These are phyloP conservation scores for Lasioglossum albipes DNA, from an alignment of 1,140 invertebrate species.

Conservation along the genomic window DNA sequence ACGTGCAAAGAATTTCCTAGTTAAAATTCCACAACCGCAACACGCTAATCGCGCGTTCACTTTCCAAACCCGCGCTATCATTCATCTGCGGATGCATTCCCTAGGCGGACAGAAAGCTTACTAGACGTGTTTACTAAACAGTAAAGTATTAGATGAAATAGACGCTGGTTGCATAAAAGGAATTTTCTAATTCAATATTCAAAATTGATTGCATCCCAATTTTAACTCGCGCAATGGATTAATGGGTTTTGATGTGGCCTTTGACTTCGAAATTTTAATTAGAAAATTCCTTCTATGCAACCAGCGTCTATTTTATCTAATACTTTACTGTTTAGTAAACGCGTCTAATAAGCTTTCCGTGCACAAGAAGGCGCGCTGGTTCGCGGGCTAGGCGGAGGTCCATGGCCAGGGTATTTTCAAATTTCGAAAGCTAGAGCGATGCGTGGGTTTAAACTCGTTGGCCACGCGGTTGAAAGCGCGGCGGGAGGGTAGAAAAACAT, in stretches of 20 bases:
- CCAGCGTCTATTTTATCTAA: not conserved
- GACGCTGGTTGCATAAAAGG: not conserved
- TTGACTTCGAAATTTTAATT: not conserved
- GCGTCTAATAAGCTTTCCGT: not conserved
- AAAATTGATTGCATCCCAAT: not conserved
- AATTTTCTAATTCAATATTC: not conserved
- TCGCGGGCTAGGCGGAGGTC: too few relatives aligned
- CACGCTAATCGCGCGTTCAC: not conserved
- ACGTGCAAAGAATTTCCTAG: not conserved
- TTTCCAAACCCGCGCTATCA: not conserved
- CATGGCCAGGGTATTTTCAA: too few relatives aligned
- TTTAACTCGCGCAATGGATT: too few relatives aligned
- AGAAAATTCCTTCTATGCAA: not conserved
- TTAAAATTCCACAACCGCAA: not conserved
- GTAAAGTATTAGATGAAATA: not conserved
- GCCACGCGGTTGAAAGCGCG: not conserved
- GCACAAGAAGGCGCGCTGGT: too few relatives aligned
- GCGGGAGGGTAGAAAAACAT: not conserved
- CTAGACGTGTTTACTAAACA: not conserved
- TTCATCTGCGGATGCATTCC: too few relatives aligned
- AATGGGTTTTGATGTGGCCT: too few relatives aligned
- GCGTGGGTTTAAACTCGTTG: not conserved
- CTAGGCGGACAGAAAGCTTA: not conserved
- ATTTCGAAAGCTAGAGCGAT: too few relatives aligned
- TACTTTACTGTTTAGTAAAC: not conserved